phyloP scores from a whole-genome alignment of 2,113 vertebrate species.

The Neomonachus schauinslandi region DNA sequence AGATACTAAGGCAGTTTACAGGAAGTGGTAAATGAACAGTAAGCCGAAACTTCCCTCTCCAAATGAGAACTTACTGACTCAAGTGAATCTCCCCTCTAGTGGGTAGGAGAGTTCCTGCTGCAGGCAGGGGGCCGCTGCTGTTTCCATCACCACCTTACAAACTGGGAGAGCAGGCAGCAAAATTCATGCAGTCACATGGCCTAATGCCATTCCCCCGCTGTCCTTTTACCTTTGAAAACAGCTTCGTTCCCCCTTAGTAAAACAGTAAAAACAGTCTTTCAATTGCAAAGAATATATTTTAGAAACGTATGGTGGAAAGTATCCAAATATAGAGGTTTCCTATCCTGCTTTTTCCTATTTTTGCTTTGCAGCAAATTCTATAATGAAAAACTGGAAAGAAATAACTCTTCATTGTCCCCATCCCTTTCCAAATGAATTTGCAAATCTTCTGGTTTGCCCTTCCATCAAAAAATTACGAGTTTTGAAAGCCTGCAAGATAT shows the following conservation, averaged over 20 bases:
- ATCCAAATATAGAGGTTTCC: slow-evolving; percentile 59
- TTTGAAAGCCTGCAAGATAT: slow-evolving; percentile 50
- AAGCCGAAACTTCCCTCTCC: not conserved
- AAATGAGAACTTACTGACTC: not conserved
- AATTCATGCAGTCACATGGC: not conserved
- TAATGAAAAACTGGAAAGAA: slow-evolving; percentile 58
- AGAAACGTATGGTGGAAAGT: slow-evolving; percentile 37
- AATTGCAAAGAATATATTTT: slow-evolving; percentile 40
- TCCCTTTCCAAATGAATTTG: slow-evolving; percentile 47
- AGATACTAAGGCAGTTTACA: not conserved
- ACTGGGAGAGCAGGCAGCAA: not conserved
- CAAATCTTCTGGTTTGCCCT: slow-evolving; percentile 37
- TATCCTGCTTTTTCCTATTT: slow-evolving; percentile 42
- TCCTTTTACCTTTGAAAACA: slow-evolving; percentile 34
- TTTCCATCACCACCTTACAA: not conserved
- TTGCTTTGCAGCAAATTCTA: slow-evolving; percentile 59
- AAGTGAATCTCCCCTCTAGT: not conserved
- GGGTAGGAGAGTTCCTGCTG: not conserved
- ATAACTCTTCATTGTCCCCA: slow-evolving; percentile 49
- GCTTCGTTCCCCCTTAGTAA: not conserved
- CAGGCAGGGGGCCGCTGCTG: not conserved
- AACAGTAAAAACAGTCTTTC: slow-evolving; percentile 47
- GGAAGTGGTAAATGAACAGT: not conserved
- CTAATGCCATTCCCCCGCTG: not conserved
- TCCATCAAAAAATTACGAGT: slow-evolving; percentile 40